Conservation (phyloP, 2,797 vertebrate genomes). For the Arctocebus calabarensis region DNA sequence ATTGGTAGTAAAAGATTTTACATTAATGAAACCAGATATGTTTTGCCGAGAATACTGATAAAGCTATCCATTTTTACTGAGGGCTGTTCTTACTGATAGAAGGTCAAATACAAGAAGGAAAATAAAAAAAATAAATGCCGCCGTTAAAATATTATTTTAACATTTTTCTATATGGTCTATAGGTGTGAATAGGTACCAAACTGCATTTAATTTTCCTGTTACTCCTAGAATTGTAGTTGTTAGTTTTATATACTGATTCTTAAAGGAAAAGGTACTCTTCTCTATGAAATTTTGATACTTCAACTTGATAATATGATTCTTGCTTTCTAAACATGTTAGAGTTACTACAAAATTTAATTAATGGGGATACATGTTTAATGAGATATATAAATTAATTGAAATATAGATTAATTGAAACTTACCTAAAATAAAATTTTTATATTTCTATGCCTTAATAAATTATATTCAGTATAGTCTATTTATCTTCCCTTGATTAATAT, state of each 20-base stretch:
- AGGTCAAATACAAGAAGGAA: conserved; percentile 36
- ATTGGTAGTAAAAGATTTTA: conserved; percentile 40
- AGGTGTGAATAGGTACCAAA: conserved; percentile 6
- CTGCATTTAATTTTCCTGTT: conserved; percentile 50
- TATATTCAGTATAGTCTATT: conserved; percentile 24
- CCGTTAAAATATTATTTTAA: conserved; percentile 71
- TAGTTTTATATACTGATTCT: conserved; percentile 49
- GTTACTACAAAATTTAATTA: conserved; percentile 45
- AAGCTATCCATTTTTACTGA: conserved; percentile 51
- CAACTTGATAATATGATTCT: conserved; percentile 37
- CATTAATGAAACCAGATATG: conserved; percentile 47
- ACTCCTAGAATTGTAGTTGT: conserved; percentile 40
- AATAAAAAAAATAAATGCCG: conserved; percentile 63
- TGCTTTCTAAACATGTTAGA: conserved; percentile 48
- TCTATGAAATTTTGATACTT: conserved; percentile 11
- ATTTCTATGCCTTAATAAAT: conserved; percentile 49
- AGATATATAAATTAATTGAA: conserved; percentile 58
- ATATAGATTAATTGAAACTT: conserved; percentile 61
- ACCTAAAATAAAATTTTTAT: conserved; percentile 59
- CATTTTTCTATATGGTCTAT: conserved; percentile 51
- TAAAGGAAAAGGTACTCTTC: conserved; percentile 55
- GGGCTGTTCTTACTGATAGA: neutral
- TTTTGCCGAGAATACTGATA: conserved; percentile 67
- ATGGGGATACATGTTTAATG: conserved; percentile 41
- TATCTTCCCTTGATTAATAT: conserved; percentile 60